Percentiles rank a stretch among this genome's conserved stretches.
These are phyloP conservation scores for Cochlearius cochlearius DNA, from an alignment of 2,113 vertebrate species.

Conservation along the genomic window DNA sequence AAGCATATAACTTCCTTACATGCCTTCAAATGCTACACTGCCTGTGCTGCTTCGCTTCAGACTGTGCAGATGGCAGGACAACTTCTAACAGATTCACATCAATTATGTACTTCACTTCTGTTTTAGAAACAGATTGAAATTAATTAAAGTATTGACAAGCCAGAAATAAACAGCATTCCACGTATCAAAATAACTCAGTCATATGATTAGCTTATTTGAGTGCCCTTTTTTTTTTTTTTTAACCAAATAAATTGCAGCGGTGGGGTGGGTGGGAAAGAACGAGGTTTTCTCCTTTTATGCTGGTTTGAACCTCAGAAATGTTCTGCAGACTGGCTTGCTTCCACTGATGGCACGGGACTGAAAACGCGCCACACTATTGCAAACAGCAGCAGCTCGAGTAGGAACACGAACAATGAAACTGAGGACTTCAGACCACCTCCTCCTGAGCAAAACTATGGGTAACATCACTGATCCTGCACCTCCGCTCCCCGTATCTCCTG, in stretches of 20 bases:
- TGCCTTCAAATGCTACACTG: neutral
- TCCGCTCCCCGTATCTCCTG: rapidly evolving
- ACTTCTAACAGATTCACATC: neutral
- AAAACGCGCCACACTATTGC: neutral
- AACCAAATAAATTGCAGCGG: rapidly evolving
- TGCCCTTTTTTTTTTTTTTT: neutral
- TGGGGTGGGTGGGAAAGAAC: neutral
- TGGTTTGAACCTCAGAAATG: neutral
- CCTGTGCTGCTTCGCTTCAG: neutral
- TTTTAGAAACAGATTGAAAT: conserved; percentile 42
- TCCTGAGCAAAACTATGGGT: neutral
- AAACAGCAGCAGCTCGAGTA: neutral
- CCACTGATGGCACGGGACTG: neutral
- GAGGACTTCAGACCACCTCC: neutral
- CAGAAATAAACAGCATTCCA: conserved; percentile 13
- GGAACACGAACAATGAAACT: neutral
- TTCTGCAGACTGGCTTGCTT: neutral
- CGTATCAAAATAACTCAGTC: neutral
- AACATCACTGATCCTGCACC: neutral
- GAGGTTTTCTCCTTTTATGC: neutral
- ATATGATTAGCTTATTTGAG: neutral
- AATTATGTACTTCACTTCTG: conserved; percentile 13
- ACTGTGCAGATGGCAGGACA: conserved; percentile 44
- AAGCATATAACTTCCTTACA: neutral
- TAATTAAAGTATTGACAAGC: conserved; percentile 40